Percentiles rank a stretch among this genome's conserved stretches.
phyloP scores from a whole-genome alignment of 2,888 invertebrate genomes.

The Saturnia pavonia region DNA sequence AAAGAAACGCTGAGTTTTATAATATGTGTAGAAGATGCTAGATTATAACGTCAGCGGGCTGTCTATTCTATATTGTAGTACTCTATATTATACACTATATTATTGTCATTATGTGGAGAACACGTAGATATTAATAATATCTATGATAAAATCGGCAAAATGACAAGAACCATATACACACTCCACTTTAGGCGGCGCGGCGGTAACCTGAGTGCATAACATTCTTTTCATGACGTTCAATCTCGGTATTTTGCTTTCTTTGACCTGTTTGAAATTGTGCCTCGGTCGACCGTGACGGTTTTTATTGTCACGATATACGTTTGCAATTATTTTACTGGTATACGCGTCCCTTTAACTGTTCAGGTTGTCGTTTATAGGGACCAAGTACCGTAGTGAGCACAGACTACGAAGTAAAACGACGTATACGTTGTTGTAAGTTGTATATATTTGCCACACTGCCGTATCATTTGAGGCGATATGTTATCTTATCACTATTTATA shows the following conservation, averaged over 20 bases:
- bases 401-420: constrained; percentile 21
- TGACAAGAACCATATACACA: background rate
- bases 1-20: too few species aligned
- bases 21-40: too few species aligned
- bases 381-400: background rate
- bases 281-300: constrained; percentile 47
- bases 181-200: constrained; percentile 51
- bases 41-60: too few species aligned
- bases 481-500: constrained; percentile 47
- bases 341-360: background rate
- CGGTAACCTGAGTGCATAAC: constrained; percentile 43
- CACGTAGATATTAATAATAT: background rate
- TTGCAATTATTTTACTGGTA: constrained; percentile 18
- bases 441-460: constrained; percentile 38
- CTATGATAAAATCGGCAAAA: background rate
- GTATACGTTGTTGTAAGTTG: constrained; percentile 28
- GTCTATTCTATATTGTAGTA: too few species aligned
- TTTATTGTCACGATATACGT: constrained; percentile 42
- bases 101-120: background rate
- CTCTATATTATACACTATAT: too few species aligned
- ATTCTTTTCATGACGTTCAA: constrained; percentile 42
- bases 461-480: constrained; percentile 40
- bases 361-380: background rate
- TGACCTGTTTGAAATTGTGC: constrained; percentile 65
- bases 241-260: constrained; percentile 62